Evolutionary conservation across 2,888 invertebrate genomes (phyloP), one percentile per base, ranked within the genome.

Genomic region (Prionchulus punctatus): DNA sequence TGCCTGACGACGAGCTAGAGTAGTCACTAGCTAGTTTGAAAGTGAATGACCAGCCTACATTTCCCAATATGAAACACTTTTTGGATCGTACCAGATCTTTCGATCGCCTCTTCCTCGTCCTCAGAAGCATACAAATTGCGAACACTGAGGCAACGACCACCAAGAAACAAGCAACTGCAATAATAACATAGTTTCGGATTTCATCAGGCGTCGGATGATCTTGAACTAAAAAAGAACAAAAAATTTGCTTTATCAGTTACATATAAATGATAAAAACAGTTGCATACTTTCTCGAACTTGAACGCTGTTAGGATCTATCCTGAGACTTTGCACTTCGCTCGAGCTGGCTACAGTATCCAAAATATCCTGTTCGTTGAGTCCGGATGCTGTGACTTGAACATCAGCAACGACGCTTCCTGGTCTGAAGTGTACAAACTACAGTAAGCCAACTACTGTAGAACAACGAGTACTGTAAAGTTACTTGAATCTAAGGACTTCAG

Each of bases 81-180:
- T n/a, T n/a, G n/a, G n/a, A n/a, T n/a, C n/a, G 7, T 49, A 49
- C 50, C 30, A 50, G 12, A 3, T 55, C 43, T 25, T 57, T 55
- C 28, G 54, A 43, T 12, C 28, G 27, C 18, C 57, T 3, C 31
- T 27, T 56, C 31, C 52, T 54, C 15, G 59, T 51, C 21, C 59
- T 7, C 12, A 48, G 18, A 15, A 57, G 28, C 53, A 59, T 43
- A 47, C 59, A 59, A 7, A 55, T 23, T 27, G 57, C 59, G 31
- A 59, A 59, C 1, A 55, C 25, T 47, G 58, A 53, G 31, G 59
- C 59, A 25, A 59, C 15, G 4, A 57, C 7, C 18, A 59, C 55
- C 43, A 59, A 53, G n/a, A 59, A 21, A 23, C 36, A 30, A 1
- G 59, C 59, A 2, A 55, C 59, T 23, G 30, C 57, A 43, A 59